Base-by-base conservation (phyloP, 2,113 vertebrate genomes). In the Ciconia maguari region DNA sequence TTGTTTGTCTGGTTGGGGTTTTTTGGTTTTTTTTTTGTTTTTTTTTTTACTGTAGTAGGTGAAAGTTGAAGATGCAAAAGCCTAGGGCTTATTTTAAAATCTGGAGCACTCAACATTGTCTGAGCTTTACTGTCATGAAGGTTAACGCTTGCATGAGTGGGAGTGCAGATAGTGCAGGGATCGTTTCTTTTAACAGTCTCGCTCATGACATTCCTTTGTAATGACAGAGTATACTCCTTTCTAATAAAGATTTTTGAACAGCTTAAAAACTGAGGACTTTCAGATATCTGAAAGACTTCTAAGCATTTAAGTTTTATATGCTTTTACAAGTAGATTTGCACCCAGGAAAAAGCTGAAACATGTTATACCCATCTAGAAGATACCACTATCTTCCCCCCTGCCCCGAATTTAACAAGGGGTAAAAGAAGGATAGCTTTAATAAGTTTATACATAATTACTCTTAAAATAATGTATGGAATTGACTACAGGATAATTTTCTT, bases 101-200 rank as follows among this genome's bases (percentile, higher is more conserved):
- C 62, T 74, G 13, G 42, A 78, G 7, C 42, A 61, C 10, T 51
- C 55, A 64, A 25, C 6, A 3, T 49, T 60, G 14, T 44, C 14
- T 9, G 7, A 82, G 12, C 7, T 89, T 26, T 82, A 48, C 10
- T 61, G 8, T 57, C 25, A n/a, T 13, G 25, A 66, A 49, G 10
- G 19, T 55, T 70, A 90, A 38, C 1, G 1, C 10, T 86, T 0
- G 0, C 17, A 30, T 22, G 27, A 74, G 6, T 42, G 10, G 41
- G 17, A 66, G 3, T 10, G 7, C 11, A 88, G 57, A 46, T 44
- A 80, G 19, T 17, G 13, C 13, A 49, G 34, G 14, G 27, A n/a
- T 68, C 0, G 0, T 65, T 85, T 62, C 38, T 51, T 42, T 41
- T 74, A 62, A 49, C 21, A 79, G 6, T 54, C 13, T 75, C 30